Conservation (phyloP, 2,888 invertebrate species). For the Drosophila mulleri region DNA sequence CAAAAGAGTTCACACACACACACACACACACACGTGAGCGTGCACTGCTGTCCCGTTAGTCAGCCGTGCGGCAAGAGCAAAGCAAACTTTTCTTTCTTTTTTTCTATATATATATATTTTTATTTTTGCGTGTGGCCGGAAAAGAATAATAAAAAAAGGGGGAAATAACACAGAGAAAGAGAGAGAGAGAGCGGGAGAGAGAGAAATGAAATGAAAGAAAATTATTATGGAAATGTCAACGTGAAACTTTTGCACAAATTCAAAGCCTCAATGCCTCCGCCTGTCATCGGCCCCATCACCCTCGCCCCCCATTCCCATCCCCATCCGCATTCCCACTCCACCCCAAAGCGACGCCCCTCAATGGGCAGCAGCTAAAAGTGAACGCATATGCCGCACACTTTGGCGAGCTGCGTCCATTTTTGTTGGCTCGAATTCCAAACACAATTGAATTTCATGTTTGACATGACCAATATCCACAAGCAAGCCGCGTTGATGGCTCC, state of each 20-base stretch:
- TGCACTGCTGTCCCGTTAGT: constrained; percentile 42
- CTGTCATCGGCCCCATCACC: constrained; percentile 18
- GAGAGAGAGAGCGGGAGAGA: too few species aligned
- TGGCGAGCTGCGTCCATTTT: constrained; percentile 42
- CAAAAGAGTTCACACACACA: constrained; percentile 40
- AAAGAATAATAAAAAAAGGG: constrained; percentile 23
- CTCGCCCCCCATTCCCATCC: constrained; percentile 20
- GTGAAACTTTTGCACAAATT: constrained; percentile 75
- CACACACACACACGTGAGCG: neutral
- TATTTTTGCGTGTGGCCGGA: constrained; percentile 27
- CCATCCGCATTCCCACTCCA: neutral
- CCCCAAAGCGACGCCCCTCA: neutral
- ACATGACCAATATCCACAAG: constrained; percentile 50
- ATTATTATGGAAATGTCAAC: constrained; percentile 81
- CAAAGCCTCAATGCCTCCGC: constrained; percentile 33
- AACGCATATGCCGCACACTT: constrained; percentile 55
- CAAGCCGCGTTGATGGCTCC: neutral
- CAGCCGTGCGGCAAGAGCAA: constrained; percentile 78
- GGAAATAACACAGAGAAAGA: neutral
- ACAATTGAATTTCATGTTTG: constrained; percentile 79
- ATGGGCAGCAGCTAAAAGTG: constrained; percentile 1
- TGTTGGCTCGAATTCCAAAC: constrained; percentile 54
- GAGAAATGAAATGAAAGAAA: constrained; percentile 53
- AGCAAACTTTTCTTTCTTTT: constrained; percentile 55
- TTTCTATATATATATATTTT: neutral